Evolutionary conservation across 2,797 vertebrate species (phyloP).

Genomic region (Pogonophryne albipinna): DNA sequence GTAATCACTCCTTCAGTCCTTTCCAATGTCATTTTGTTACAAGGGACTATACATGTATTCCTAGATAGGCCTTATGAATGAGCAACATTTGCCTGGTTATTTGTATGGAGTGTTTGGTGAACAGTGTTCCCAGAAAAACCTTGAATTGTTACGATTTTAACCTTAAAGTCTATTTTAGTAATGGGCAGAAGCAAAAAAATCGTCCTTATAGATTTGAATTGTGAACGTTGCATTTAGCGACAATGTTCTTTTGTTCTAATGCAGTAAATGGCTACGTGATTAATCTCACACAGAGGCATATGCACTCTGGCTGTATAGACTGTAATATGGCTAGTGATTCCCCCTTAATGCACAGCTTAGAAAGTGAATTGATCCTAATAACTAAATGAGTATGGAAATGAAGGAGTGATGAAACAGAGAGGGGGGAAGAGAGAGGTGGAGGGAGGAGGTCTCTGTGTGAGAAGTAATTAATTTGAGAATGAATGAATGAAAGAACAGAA

Average conservation of each 20-base stretch:
- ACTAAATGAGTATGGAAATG: slow-evolving; percentile 9
- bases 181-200: background rate
- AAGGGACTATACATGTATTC: background rate
- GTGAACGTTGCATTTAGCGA: background rate
- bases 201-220: background rate
- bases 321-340: background rate
- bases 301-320: background rate
- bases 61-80: background rate
- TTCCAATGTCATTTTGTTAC: background rate
- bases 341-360: background rate
- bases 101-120: rapidly evolving
- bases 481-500: background rate
- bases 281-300: background rate
- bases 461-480: background rate
- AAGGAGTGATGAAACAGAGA: background rate
- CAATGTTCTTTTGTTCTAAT: background rate
- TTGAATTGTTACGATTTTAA: background rate
- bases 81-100: background rate
- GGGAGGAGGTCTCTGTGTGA: background rate
- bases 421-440: background rate
- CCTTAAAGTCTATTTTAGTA: background rate
- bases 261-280: background rate
- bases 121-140: background rate
- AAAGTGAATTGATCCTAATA: slow-evolving; percentile 3
- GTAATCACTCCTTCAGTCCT: slow-evolving; percentile 10